phyloP scores from a whole-genome alignment of 1,140 invertebrate species.

The Nylanderia fulva region DNA sequence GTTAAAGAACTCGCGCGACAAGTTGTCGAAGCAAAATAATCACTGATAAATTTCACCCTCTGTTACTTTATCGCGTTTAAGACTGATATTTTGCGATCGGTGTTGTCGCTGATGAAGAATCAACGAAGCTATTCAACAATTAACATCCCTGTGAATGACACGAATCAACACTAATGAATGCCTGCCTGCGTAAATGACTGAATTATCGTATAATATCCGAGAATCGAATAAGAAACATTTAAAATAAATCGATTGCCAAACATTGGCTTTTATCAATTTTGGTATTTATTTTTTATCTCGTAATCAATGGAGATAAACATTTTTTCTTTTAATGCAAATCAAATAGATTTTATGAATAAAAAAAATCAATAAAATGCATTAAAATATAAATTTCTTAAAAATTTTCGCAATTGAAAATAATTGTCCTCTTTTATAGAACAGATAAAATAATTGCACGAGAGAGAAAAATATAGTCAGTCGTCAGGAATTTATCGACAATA shows the following conservation, averaged over 20 bases:
- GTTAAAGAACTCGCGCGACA: conserved; percentile 38
- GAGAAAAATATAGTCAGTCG: background rate
- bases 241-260: background rate
- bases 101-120: too few species aligned
- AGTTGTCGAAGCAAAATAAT: conserved; percentile 38
- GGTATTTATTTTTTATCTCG: background rate
- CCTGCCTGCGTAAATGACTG: background rate
- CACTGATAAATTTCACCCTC: conserved; percentile 29
- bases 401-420: background rate
- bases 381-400: background rate
- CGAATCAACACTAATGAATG: background rate
- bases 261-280: background rate
- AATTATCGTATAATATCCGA: background rate
- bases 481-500: conserved; percentile 28
- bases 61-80: conserved; percentile 15
- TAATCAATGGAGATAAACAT: background rate
- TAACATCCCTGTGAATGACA: background rate
- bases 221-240: background rate
- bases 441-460: background rate
- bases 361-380: background rate
- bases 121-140: background rate
- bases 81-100: background rate
- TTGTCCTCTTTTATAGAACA: background rate
- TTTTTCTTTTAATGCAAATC: background rate
- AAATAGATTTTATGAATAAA: background rate